Conservation (phyloP, 2,888 invertebrate genomes). For the Saturnia japonica region DNA sequence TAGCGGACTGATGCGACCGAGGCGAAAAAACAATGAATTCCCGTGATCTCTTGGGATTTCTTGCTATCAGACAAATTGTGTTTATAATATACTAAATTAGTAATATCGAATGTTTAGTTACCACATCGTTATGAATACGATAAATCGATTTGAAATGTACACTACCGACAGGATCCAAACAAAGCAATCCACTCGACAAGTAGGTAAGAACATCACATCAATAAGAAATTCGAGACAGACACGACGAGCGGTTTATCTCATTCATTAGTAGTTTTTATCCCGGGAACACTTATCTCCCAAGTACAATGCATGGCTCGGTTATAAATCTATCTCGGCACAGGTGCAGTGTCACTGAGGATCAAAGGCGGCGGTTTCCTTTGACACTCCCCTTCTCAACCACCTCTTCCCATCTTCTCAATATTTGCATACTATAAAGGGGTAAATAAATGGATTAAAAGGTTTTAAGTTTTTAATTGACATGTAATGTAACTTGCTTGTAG, state of each 20-base stretch:
- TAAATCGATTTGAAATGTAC: background rate
- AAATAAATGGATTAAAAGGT: constrained; percentile 45
- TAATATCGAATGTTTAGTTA: too few species aligned
- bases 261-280: constrained; percentile 24
- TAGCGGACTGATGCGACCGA: too few species aligned
- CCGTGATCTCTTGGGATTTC: too few species aligned
- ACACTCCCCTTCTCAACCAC: constrained; percentile 28
- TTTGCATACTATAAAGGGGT: constrained; percentile 64
- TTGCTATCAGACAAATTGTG: too few species aligned
- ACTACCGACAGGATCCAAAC: background rate
- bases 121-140: background rate
- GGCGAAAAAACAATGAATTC: too few species aligned
- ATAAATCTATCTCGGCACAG: constrained; percentile 51
- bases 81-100: too few species aligned
- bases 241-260: constrained; percentile 35
- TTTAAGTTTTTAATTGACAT: constrained; percentile 44
- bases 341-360: constrained; percentile 59
- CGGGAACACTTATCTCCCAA: constrained; percentile 12
- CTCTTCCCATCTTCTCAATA: constrained; percentile 47
- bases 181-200: background rate
- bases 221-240: constrained; percentile 20
- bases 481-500: constrained; percentile 19
- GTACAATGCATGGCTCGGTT: constrained; percentile 27
- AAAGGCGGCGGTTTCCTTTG: constrained; percentile 63
- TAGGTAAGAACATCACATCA: constrained; percentile 3